Evolutionary conservation across 2,797 vertebrate genomes (phyloP).

Genomic region (Erethizon dorsatum): DNA sequence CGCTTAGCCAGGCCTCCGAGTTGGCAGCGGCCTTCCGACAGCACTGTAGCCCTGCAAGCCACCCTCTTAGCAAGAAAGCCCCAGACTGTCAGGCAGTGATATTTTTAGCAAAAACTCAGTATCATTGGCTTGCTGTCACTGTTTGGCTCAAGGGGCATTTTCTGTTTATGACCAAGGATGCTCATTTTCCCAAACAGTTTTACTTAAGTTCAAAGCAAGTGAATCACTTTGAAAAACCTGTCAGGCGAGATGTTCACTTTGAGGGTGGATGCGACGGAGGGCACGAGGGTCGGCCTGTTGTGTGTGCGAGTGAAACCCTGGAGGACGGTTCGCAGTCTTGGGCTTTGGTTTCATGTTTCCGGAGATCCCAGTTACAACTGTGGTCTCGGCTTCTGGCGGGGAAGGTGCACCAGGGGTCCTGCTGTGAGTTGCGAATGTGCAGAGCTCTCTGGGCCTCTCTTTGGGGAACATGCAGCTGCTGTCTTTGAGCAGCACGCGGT

Average conservation of each 20-base stretch:
- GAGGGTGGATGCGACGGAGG: neutral
- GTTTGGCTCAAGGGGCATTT: constrained; percentile 30
- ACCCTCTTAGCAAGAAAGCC: neutral
- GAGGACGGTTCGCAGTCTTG: neutral
- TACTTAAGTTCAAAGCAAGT: constrained; percentile 55
- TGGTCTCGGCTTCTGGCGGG: neutral
- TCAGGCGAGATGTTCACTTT: neutral
- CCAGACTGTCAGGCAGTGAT: neutral
- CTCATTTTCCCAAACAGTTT: constrained; percentile 59
- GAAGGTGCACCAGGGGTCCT: neutral
- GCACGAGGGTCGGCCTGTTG: neutral
- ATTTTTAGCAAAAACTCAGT: constrained; percentile 24
- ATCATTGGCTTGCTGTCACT: neutral
- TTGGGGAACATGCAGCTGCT: neutral
- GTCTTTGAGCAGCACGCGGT: constrained; percentile 7
- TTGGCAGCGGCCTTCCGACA: neutral
- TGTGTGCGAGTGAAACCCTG: neutral
- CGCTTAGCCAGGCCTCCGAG: neutral
- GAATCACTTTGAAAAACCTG: constrained; percentile 32
- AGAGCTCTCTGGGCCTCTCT: neutral
- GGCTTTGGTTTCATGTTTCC: constrained; percentile 18
- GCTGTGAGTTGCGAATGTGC: neutral
- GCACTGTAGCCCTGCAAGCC: neutral
- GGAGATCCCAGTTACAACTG: neutral
- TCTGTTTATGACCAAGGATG: constrained; percentile 27